Percentiles rank a stretch among this genome's conserved stretches.
phyloP scores from a whole-genome alignment of 2,888 invertebrate genomes.

The Nomada flava region DNA sequence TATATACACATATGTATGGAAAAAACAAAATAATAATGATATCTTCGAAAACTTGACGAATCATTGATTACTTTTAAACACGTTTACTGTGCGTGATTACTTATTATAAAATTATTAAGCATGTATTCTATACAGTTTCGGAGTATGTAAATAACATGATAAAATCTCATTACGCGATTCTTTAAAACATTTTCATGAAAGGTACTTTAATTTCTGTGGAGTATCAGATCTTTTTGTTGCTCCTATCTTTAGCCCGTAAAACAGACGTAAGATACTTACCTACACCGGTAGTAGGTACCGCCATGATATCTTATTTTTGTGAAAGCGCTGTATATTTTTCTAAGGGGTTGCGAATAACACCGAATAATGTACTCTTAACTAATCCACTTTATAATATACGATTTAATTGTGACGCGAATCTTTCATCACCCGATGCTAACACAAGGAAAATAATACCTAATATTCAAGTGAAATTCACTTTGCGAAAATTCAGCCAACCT shows the following conservation, averaged over 20 bases:
- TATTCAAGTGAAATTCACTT: constrained; percentile 74
- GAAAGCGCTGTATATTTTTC: constrained; percentile 74
- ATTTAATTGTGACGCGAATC: constrained; percentile 56
- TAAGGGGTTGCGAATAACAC: constrained; percentile 53
- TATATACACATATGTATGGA: no score
- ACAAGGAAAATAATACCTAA: constrained; percentile 68
- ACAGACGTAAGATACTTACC: constrained; percentile 87
- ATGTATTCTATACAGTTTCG: constrained; percentile 4
- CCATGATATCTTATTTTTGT: constrained; percentile 87
- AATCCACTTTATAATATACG: constrained; percentile 37
- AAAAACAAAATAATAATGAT: constrained; percentile 24
- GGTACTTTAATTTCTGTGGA: not conserved
- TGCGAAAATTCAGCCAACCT: constrained; percentile 77
- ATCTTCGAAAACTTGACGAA: constrained; percentile 9
- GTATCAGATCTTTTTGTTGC: constrained; percentile 4
- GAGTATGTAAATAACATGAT: not conserved
- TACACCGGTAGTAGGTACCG: constrained; percentile 96
- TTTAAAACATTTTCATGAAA: not conserved
- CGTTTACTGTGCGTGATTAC: constrained; percentile 43
- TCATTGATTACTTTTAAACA: constrained; percentile 42
- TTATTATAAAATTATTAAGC: constrained; percentile 44
- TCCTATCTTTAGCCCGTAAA: constrained; percentile 44
- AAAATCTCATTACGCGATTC: not conserved
- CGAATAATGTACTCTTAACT: constrained; percentile 39
- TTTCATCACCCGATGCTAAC: constrained; percentile 66